Percentiles rank a stretch among this genome's conserved stretches.
phyloP scores from a whole-genome alignment of 2,113 vertebrate species.

The Rhodinocichla rosea region DNA sequence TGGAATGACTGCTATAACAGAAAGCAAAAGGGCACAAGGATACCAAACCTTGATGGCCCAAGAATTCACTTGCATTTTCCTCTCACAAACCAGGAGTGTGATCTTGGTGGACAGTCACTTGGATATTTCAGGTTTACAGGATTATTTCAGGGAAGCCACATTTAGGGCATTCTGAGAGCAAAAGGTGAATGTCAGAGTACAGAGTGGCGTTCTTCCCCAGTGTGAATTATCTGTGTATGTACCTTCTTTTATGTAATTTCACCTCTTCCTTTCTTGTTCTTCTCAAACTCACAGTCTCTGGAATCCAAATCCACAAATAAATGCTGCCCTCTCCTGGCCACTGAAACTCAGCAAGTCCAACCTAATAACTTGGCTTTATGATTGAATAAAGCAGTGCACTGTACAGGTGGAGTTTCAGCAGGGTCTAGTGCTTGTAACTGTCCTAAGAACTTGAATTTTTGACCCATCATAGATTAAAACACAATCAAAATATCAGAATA shows the following conservation, averaged over 20 bases:
- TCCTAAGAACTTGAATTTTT: neutral
- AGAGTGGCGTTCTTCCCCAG: neutral
- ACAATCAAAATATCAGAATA: neutral
- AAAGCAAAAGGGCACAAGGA: neutral
- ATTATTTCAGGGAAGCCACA: neutral
- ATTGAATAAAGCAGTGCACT: neutral
- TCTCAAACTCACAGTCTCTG: neutral
- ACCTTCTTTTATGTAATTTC: neutral
- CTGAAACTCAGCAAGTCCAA: neutral
- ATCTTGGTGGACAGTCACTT: neutral
- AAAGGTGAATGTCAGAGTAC: neutral
- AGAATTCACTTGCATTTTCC: neutral
- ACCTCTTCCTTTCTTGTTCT: neutral
- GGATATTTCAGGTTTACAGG: neutral
- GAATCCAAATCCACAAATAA: neutral
- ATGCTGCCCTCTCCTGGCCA: slow-evolving; percentile 72
- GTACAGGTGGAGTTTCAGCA: neutral
- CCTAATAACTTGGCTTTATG: neutral
- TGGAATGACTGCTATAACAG: neutral
- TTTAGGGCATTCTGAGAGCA: neutral
- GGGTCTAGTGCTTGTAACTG: neutral
- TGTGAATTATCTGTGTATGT: neutral
- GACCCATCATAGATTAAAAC: neutral
- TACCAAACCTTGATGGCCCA: neutral
- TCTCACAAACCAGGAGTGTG: neutral